Evolutionary conservation across 2,888 invertebrate species (phyloP).

Genomic region (Aphidoletes aphidimyza): DNA sequence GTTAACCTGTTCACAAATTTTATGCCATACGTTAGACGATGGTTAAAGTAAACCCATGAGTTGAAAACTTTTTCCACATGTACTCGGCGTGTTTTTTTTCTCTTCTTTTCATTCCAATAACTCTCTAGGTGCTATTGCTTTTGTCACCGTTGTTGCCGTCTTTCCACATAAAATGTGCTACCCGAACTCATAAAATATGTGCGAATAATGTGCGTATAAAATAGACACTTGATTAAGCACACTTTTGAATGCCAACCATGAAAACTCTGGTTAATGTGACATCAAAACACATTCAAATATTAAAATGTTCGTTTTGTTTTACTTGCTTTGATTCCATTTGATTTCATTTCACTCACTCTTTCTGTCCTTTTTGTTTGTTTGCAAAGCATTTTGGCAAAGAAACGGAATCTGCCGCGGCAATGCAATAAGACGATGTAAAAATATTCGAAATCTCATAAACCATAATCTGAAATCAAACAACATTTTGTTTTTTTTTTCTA

Average conservation of each 20-base stretch:
- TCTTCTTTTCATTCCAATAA: neutral
- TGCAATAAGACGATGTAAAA: neutral
- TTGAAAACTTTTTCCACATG: neutral
- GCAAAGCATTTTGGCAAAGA: neutral
- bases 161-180: constrained; percentile 10
- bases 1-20: neutral
- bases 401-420: neutral
- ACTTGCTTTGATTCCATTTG: neutral
- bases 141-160: neutral
- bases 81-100: neutral
- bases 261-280: constrained; percentile 27
- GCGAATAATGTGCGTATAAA: neutral
- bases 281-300: constrained; percentile 8
- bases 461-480: constrained; percentile 41
- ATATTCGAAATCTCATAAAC: constrained; percentile 38
- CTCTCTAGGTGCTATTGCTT: neutral
- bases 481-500: neutral
- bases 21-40: neutral
- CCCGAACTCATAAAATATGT: neutral
- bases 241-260: constrained; percentile 44
- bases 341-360: neutral
- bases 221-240: constrained; percentile 14
- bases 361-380: no score
- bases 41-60: neutral
- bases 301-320: neutral